Evolutionary conservation across 2,797 vertebrate genomes (phyloP).

Genomic region (Aotus griseimembra): DNA sequence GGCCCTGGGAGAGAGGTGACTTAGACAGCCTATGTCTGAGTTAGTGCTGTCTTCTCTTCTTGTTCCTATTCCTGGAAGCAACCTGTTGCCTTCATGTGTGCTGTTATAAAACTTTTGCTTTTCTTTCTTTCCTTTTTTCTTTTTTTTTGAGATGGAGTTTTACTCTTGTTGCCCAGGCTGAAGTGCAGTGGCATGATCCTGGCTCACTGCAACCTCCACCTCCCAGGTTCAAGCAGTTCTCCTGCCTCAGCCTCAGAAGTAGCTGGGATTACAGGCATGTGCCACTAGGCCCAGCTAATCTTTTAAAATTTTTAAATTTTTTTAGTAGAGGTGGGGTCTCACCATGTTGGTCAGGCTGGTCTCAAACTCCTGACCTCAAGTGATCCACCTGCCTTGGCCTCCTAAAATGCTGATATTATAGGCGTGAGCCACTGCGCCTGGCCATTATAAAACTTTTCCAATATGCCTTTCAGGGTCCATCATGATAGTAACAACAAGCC

Average conservation of each 20-base stretch:
- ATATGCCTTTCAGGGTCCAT: neutral
- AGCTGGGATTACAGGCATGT: neutral
- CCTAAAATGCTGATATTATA: neutral
- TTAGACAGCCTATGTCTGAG: neutral
- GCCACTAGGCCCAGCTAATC: neutral
- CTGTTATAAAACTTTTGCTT: slow-evolving; percentile 22
- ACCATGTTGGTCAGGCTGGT: neutral
- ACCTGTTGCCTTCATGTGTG: neutral
- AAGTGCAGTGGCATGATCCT: neutral
- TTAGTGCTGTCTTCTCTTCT: neutral
- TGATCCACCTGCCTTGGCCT: neutral
- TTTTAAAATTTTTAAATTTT: neutral
- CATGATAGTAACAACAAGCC: neutral
- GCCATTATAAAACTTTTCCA: slow-evolving; percentile 8
- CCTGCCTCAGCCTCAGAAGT: neutral
- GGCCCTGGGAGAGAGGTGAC: neutral
- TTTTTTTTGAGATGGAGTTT: no score
- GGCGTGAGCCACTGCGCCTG: neutral
- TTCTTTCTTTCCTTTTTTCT: neutral
- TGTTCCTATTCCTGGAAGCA: neutral
- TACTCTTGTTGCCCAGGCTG: no score
- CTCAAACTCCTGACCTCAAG: neutral
- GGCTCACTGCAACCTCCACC: neutral
- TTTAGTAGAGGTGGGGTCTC: neutral
- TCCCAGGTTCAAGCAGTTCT: neutral